phyloP scores from a whole-genome alignment of 1,140 invertebrate genomes.

The Reticulitermes speratus region DNA sequence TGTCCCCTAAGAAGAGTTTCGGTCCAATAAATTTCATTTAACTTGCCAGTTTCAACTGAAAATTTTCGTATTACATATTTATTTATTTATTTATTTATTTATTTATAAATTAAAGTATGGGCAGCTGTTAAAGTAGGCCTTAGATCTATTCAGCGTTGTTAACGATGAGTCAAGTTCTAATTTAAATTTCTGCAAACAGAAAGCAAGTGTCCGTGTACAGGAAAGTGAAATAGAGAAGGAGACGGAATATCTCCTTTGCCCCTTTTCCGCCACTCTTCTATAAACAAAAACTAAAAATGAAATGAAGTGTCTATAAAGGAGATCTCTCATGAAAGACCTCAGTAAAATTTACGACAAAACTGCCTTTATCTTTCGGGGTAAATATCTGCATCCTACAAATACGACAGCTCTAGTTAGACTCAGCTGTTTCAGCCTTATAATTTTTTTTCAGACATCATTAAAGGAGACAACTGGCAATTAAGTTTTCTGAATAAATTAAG shows the following conservation, averaged over 20 bases:
- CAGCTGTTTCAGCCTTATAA: not conserved
- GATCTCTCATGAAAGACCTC: too few species aligned
- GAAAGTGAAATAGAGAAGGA: not conserved
- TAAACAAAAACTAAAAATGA: not conserved
- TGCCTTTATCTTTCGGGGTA: not conserved
- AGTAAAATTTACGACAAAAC: too few species aligned
- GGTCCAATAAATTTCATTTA: too few species aligned
- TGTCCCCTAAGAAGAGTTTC: too few species aligned
- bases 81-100: too few species aligned
- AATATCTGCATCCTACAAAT: not conserved
- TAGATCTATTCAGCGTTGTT: too few species aligned
- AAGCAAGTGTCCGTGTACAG: too few species aligned
- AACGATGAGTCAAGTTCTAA: not conserved
- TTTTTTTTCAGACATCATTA: constrained; percentile 17
- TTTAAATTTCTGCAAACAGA: not conserved
- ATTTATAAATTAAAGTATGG: too few species aligned
- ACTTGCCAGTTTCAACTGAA: too few species aligned
- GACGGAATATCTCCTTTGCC: not conserved
- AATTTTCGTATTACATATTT: too few species aligned
- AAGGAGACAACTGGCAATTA: constrained; percentile 27
- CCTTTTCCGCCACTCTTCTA: not conserved
- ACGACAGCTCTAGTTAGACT: not conserved
- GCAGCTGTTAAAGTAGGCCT: too few species aligned
- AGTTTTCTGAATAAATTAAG: constrained; percentile 27
- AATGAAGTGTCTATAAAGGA: not conserved